These are phyloP conservation scores for Callaeas wilsoni DNA, from an alignment of 2,113 vertebrate genomes.

Conservation along the genomic window DNA sequence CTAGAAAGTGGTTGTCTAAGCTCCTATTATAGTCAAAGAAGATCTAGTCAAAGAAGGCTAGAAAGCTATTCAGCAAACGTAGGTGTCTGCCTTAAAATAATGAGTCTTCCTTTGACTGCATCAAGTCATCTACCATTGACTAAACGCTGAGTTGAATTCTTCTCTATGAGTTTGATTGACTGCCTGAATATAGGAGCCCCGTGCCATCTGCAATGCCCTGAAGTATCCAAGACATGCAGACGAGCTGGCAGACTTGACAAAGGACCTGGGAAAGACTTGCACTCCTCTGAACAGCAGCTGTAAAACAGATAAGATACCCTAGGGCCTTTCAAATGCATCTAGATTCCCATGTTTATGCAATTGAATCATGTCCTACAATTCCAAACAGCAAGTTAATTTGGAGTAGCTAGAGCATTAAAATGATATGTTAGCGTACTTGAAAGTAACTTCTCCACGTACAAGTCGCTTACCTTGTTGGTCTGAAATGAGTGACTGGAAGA, in stretches of 20 bases:
- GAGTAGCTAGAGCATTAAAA: conserved; percentile 26
- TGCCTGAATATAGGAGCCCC: background rate
- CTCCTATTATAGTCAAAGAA: background rate
- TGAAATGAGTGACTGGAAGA: background rate
- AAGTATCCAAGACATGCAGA: background rate
- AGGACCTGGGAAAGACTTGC: background rate
- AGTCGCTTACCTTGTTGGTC: background rate
- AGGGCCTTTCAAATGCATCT: conserved; percentile 29
- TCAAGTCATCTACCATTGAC: background rate
- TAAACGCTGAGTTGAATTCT: background rate
- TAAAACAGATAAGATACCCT: conserved; percentile 14
- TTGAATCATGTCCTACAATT: conserved; percentile 17
- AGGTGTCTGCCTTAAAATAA: conserved; percentile 16
- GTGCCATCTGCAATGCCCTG: background rate
- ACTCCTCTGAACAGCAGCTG: background rate
- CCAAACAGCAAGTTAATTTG: conserved; percentile 27
- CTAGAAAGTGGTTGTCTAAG: background rate
- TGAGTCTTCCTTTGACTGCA: background rate
- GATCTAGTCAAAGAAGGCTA: background rate
- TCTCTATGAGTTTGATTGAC: background rate
- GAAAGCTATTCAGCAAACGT: conserved; percentile 15
- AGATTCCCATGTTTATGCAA: conserved; percentile 22
- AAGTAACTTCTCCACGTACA: background rate
- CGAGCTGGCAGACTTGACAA: background rate
- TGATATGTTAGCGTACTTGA: background rate